Evolutionary conservation across 2,113 vertebrate species (phyloP), one percentile per base, ranked within the genome.

Genomic region (Gadus chalcogrammus): DNA sequence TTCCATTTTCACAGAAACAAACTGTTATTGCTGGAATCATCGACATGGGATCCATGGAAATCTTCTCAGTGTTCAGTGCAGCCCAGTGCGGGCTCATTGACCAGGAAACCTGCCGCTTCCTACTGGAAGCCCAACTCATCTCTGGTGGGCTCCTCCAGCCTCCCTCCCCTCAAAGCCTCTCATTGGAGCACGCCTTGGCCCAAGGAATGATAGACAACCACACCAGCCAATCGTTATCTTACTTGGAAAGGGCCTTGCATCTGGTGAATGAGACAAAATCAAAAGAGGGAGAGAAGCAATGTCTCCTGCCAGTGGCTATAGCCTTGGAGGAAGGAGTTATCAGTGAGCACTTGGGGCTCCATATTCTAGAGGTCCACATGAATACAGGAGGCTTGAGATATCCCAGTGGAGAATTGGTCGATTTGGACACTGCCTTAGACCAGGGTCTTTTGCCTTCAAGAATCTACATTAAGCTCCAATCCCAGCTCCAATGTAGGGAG

Each of bases 31-130:
- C 93, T 77, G 97, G 97, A 89, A 95, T 98, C 77, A 96, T 99
- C 68, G 95, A 98, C 87, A 90, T 99, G 90, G 94, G 94, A 85
- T 96, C 95, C 0, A 92, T 96, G 92, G 95, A 99, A 91, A 95
- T 94, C 65, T 94, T 97, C 85, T 92, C 96, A 64, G 88, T 99
- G 68, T 97, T 94, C 86, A 92, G 77, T 86, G 95, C 97, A 65
- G 94, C 96, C 84, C 93, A 93, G 78, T 94, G 89, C 72, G 97
- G 97, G 76, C 94, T 99, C 0, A 93, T 99, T 85, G 97, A 99
- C 88, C 95, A 96, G 87, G 97, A 98, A 78, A 97, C 95, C 4
- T 94, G 95, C 82, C 85, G 84, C 0, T 78, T 82, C 0, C 93
- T 99, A 31, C 79, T 99, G 85, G 94, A 98, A 90, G 92, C 91